Percentiles rank a stretch among this genome's conserved stretches.
phyloP scores from a whole-genome alignment of 2,888 invertebrate species.

The Orthonychiurus folsomi region DNA sequence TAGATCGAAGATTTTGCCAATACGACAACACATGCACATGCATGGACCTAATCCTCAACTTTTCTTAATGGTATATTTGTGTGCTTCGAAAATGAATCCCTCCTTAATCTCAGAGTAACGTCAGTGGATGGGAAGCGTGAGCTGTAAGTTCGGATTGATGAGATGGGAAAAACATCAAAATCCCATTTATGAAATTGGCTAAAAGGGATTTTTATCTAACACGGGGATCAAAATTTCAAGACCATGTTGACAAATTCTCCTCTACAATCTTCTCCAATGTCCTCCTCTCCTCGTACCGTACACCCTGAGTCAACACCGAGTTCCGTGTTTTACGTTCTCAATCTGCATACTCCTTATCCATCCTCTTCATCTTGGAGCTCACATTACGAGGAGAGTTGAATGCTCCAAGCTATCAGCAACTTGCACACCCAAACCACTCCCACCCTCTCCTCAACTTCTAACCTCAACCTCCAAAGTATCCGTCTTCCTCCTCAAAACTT shows the following conservation, averaged over 20 bases:
- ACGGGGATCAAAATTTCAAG: conserved; percentile 23
- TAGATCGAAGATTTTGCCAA: no score
- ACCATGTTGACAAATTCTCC: conserved; percentile 21
- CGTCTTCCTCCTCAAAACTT: background rate
- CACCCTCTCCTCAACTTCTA: background rate
- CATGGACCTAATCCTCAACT: no score
- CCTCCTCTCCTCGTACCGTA: no score
- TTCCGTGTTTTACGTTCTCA: no score
- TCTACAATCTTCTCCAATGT: no score
- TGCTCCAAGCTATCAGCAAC: background rate
- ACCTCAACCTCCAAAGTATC: background rate
- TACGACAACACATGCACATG: no score
- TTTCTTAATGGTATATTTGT: no score
- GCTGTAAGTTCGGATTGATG: no score
- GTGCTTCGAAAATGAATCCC: no score
- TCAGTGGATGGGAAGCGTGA: no score
- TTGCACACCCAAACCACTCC: background rate
- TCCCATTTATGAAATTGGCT: conserved; percentile 39
- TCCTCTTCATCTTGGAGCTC: background rate
- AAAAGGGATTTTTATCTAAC: conserved; percentile 34
- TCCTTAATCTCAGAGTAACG: no score
- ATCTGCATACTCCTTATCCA: background rate
- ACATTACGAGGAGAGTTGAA: background rate
- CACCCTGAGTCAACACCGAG: no score
- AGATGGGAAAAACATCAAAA: conserved; percentile 35